These are phyloP conservation scores for Ornithoptera alexandrae DNA, from an alignment of 2,888 invertebrate species.

Conservation along the genomic window DNA sequence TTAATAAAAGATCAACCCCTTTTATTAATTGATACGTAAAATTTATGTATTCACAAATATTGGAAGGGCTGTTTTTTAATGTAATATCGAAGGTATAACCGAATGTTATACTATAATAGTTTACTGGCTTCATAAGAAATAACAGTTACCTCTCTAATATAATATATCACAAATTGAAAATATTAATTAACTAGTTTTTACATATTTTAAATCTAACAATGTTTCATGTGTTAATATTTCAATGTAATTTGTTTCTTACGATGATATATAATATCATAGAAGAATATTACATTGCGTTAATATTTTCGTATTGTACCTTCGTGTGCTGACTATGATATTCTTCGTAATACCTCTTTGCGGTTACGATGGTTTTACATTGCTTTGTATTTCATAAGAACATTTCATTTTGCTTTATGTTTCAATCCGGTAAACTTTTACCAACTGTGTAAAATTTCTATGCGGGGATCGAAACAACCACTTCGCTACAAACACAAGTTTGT, in stretches of 20 bases:
- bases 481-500: neutral
- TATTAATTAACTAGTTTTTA: too few relatives aligned
- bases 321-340: neutral
- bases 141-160: too few relatives aligned
- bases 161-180: too few relatives aligned
- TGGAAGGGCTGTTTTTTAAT: neutral
- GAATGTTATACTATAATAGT: too few relatives aligned
- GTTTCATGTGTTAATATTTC: neutral
- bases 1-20: neutral
- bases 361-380: neutral
- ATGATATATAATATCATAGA: neutral
- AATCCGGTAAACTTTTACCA: conserved; percentile 12
- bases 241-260: neutral
- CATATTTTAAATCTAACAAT: too few relatives aligned
- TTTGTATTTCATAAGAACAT: neutral
- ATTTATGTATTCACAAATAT: neutral
- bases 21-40: neutral
- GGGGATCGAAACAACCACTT: conserved; percentile 4
- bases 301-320: neutral
- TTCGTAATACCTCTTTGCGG: neutral
- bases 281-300: neutral
- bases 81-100: neutral
- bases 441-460: conserved; percentile 17
- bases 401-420: neutral
- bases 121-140: too few relatives aligned